phyloP scores from a whole-genome alignment of 2,888 invertebrate genomes.

The Ophion costatus region DNA sequence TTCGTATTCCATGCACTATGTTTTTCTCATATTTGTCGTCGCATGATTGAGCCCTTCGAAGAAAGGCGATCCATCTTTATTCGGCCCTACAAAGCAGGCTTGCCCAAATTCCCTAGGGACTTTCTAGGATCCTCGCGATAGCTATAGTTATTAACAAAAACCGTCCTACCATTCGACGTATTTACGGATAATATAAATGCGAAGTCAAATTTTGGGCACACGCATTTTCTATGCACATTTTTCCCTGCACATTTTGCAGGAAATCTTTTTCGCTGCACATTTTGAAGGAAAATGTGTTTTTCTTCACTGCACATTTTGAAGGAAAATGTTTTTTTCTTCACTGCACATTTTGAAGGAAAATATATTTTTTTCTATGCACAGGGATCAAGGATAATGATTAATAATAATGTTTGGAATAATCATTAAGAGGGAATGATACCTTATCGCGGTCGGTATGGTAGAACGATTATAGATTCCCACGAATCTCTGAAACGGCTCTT shows the following conservation, averaged over 20 bases:
- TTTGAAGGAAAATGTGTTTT: no score
- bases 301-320: background rate
- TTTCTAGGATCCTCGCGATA: constrained; percentile 2
- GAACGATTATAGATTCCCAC: no score
- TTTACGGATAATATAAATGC: background rate
- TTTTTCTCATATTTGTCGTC: constrained; percentile 50
- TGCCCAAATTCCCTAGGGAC: background rate
- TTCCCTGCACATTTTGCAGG: no score
- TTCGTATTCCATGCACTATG: background rate
- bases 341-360: background rate
- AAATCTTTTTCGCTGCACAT: no score
- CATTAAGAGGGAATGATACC: no score
- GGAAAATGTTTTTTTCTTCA: background rate
- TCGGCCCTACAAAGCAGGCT: background rate
- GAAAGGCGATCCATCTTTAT: constrained; percentile 1
- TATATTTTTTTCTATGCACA: no score
- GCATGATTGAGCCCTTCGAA: constrained; percentile 28
- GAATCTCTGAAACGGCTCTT: no score
- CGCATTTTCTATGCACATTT: background rate
- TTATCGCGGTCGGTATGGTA: no score
- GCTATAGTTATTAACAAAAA: background rate
- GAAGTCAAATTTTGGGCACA: background rate
- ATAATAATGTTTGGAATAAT: no score
- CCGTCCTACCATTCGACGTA: no score
- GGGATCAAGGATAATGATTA: no score